phyloP scores from a whole-genome alignment of 2,888 invertebrate genomes.

The Drosophila maculinotata region DNA sequence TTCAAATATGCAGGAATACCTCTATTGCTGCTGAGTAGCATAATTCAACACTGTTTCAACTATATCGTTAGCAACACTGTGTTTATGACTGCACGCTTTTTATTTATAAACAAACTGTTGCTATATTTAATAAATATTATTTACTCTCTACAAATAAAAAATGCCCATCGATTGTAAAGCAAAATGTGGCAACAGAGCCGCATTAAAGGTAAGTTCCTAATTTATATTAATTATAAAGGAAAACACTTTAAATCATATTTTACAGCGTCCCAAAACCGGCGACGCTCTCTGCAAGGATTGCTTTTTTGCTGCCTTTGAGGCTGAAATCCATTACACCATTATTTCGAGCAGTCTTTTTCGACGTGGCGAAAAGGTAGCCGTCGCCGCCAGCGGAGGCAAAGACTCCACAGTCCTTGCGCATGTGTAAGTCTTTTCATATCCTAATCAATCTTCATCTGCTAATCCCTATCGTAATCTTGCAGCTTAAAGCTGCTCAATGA shows the following conservation, averaged over 20 bases:
- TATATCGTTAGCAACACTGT: slow-evolving; percentile 32
- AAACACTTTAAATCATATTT: not conserved
- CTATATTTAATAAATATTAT: too few relatives aligned
- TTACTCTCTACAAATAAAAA: slow-evolving; percentile 44
- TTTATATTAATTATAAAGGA: not conserved
- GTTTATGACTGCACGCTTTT: slow-evolving; percentile 27
- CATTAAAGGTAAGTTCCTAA: slow-evolving; percentile 88
- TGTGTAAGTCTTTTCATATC: slow-evolving; percentile 85
- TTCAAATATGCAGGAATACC: not conserved
- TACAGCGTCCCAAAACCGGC: slow-evolving; percentile 92
- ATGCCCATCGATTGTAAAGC: slow-evolving; percentile 90
- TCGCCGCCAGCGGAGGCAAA: slow-evolving; percentile 97
- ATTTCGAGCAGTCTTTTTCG: slow-evolving; percentile 92
- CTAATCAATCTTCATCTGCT: not conserved
- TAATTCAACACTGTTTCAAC: slow-evolving; percentile 21
- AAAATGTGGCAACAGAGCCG: slow-evolving; percentile 91
- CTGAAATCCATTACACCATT: slow-evolving; percentile 97
- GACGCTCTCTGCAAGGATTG: slow-evolving; percentile 97
- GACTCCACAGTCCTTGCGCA: slow-evolving; percentile 99
- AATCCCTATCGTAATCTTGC: slow-evolving; percentile 5
- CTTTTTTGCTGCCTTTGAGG: slow-evolving; percentile 97
- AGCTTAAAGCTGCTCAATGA: slow-evolving; percentile 94
- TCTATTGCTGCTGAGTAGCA: not conserved
- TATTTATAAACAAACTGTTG: slow-evolving; percentile 41
- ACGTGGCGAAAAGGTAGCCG: slow-evolving; percentile 93